phyloP scores from a whole-genome alignment of 2,888 invertebrate genomes.

The Incurvaria masculella region DNA sequence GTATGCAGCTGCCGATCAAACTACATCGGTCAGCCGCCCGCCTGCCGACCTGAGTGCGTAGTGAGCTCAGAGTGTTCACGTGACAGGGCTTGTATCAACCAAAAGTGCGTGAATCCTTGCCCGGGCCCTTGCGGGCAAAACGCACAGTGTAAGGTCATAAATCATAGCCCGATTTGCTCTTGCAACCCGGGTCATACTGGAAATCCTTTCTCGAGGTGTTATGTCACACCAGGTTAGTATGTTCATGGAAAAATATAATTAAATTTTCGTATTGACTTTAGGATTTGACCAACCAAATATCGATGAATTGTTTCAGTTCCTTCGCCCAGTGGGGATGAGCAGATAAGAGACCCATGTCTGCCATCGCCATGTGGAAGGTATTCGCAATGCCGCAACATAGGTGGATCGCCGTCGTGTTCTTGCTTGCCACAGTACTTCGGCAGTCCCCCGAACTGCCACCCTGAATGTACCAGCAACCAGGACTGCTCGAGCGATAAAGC shows the following conservation, averaged over 20 bases:
- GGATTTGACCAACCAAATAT: slow-evolving; percentile 1
- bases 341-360: slow-evolving; percentile 55
- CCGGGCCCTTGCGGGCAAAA: slow-evolving; percentile 68
- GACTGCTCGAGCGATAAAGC: slow-evolving; percentile 65
- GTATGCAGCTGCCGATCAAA: slow-evolving; percentile 68
- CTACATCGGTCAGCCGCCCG: slow-evolving; percentile 65
- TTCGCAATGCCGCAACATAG: slow-evolving; percentile 54
- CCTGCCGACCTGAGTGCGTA: slow-evolving; percentile 66
- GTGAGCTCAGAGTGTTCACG: slow-evolving; percentile 62
- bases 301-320: slow-evolving; percentile 24
- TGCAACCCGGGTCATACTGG: slow-evolving; percentile 60
- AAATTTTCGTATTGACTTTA: neutral
- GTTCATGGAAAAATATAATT: neutral
- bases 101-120: slow-evolving; percentile 70
- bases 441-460: slow-evolving; percentile 64
- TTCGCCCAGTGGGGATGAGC: slow-evolving; percentile 35
- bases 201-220: slow-evolving; percentile 67
- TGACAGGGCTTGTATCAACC: slow-evolving; percentile 63
- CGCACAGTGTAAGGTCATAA: slow-evolving; percentile 67
- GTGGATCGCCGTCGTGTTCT: slow-evolving; percentile 59
- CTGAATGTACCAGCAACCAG: slow-evolving; percentile 63
- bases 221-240: slow-evolving; percentile 45
- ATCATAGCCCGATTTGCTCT: slow-evolving; percentile 69
- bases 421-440: slow-evolving; percentile 60
- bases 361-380: slow-evolving; percentile 68